Evolutionary conservation across 2,888 invertebrate species (phyloP).

Genomic region (Xanthostigma xanthostigma): DNA sequence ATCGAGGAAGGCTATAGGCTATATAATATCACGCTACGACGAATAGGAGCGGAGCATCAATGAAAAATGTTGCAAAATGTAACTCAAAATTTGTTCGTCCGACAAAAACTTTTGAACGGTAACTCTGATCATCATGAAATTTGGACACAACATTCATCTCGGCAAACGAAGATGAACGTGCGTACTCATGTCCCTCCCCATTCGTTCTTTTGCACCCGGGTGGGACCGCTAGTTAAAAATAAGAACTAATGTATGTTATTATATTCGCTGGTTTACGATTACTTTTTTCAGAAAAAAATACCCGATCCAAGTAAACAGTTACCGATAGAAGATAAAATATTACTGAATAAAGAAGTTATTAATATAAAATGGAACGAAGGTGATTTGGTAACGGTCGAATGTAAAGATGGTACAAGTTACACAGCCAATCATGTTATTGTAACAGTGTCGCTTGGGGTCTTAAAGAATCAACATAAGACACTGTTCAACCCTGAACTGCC

Average conservation of each 20-base stretch:
- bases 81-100: too few relatives aligned
- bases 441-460: conserved; percentile 52
- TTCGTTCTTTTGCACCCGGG: too few relatives aligned
- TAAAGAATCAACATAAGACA: conserved; percentile 38
- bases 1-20: too few relatives aligned
- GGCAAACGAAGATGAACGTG: too few relatives aligned
- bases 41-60: too few relatives aligned
- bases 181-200: too few relatives aligned
- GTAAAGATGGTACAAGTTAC: conserved; percentile 35
- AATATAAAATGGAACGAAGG: conserved; percentile 21
- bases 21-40: too few relatives aligned
- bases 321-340: conserved; percentile 21
- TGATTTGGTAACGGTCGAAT: conserved; percentile 28
- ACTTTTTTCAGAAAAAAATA: conserved; percentile 21
- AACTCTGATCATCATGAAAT: too few relatives aligned
- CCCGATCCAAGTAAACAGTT: conserved; percentile 18
- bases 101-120: too few relatives aligned
- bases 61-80: too few relatives aligned
- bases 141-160: too few relatives aligned
- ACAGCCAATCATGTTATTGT: conserved; percentile 47
- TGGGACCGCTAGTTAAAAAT: too few relatives aligned
- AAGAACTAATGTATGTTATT: neutral
- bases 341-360: conserved; percentile 23
- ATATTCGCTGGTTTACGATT: neutral
- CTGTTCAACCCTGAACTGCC: conserved; percentile 43